Conservation (phyloP, 1,140 invertebrate genomes). For the Ganaspis sp. region DNA sequence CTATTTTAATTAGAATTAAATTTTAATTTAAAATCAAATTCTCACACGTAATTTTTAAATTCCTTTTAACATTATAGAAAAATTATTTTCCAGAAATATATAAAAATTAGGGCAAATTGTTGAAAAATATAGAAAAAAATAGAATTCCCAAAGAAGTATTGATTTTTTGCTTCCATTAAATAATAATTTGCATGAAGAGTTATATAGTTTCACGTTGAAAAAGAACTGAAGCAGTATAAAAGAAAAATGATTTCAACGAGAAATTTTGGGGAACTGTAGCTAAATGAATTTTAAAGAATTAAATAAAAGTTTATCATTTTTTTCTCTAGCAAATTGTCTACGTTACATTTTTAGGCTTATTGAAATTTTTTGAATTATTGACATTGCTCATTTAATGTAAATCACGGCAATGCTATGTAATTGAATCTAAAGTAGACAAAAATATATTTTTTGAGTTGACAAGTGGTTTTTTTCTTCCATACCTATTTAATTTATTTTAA, state of each 20-base stretch:
- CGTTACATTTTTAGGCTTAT: neutral
- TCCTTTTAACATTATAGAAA: too few species aligned
- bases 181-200: neutral
- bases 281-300: neutral
- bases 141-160: neutral
- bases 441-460: constrained; percentile 10
- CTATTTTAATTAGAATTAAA: too few species aligned
- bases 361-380: neutral
- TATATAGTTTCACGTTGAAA: neutral
- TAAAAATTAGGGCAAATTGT: too few species aligned
- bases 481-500: too few species aligned
- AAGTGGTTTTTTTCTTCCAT: neutral
- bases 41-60: too few species aligned
- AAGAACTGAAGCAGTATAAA: neutral
- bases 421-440: neutral
- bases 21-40: too few species aligned
- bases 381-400: neutral
- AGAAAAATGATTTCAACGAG: neutral
- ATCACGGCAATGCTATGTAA: neutral
- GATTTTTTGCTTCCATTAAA: neutral
- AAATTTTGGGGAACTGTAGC: neutral
- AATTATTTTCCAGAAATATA: too few species aligned
- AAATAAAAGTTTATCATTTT: too few species aligned
- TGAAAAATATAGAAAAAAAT: too few species aligned
- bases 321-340: neutral